These are phyloP conservation scores for Hyppa rectilinea DNA, from an alignment of 2,888 invertebrate genomes.

Conservation along the genomic window DNA sequence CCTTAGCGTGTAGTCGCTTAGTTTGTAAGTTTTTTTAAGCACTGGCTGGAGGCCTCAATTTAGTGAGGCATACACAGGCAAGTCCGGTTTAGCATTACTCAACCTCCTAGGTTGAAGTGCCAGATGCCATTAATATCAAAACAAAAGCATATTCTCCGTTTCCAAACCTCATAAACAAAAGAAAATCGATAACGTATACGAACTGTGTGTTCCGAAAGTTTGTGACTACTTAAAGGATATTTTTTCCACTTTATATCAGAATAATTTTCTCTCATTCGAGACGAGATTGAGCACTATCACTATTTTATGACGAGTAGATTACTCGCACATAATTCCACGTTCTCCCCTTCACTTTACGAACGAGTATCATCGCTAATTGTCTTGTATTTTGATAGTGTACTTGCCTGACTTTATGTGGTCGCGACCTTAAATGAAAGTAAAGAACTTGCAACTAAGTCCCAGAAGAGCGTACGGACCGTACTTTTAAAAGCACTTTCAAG, in stretches of 20 bases:
- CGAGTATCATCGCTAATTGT: slow-evolving; percentile 39
- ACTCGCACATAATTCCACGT: slow-evolving; percentile 26
- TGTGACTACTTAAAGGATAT: not conserved
- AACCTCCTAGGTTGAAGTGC: no score
- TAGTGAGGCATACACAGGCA: no score
- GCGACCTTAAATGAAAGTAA: slow-evolving; percentile 34
- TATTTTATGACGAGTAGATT: slow-evolving; percentile 32
- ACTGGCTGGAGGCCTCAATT: no score
- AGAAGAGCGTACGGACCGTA: not conserved
- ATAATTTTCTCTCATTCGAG: slow-evolving; percentile 30
- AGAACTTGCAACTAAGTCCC: not conserved
- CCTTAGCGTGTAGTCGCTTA: no score
- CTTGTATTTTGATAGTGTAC: not conserved
- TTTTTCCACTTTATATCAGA: not conserved
- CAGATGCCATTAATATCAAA: no score
- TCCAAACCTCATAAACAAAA: not conserved
- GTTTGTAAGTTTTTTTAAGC: no score
- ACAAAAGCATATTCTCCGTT: no score
- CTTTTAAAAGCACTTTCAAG: not conserved
- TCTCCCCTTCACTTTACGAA: slow-evolving; percentile 33
- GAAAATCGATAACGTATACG: not conserved
- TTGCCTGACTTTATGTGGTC: slow-evolving; percentile 20
- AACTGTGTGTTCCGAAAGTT: not conserved
- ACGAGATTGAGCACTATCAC: not conserved
- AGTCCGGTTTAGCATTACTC: no score